phyloP scores from a whole-genome alignment of 2,888 invertebrate species.

The Callyntrura guangdongensis region DNA sequence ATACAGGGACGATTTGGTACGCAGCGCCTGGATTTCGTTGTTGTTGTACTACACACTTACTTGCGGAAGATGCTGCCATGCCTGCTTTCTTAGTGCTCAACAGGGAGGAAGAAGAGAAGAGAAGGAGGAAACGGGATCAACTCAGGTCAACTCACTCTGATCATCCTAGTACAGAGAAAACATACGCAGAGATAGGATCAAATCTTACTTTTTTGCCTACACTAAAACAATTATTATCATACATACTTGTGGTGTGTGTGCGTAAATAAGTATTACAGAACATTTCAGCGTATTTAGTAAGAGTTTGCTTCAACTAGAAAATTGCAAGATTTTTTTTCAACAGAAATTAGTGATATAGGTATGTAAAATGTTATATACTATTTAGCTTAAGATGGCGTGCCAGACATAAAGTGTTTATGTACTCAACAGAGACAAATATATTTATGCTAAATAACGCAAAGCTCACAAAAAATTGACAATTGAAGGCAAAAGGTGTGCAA shows the following conservation, averaged over 20 bases:
- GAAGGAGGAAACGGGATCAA: conserved; percentile 76
- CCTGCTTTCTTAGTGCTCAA: conserved; percentile 69
- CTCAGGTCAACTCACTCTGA: conserved; percentile 77
- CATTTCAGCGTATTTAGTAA: neutral
- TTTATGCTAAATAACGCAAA: too few relatives aligned
- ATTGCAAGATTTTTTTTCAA: neutral
- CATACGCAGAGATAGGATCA: conserved; percentile 75
- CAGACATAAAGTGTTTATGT: too few relatives aligned
- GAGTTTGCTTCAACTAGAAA: neutral
- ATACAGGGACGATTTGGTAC: conserved; percentile 63
- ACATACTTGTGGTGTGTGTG: neutral
- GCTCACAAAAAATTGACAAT: too few relatives aligned
- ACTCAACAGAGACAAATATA: too few relatives aligned
- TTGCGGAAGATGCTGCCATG: conserved; percentile 65
- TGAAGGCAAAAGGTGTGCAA: too few relatives aligned
- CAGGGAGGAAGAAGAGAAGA: conserved; percentile 76
- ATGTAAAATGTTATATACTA: too few relatives aligned
- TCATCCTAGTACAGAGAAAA: conserved; percentile 77
- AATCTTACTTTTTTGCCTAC: conserved; percentile 64
- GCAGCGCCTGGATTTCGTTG: conserved; percentile 68
- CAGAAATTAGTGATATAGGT: too few relatives aligned
- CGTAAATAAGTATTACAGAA: too few relatives aligned
- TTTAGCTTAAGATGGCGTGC: too few relatives aligned
- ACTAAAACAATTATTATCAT: conserved; percentile 27
- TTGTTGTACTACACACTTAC: conserved; percentile 66